Conservation (phyloP, 2,888 invertebrate genomes). For the Ophion costatus region DNA sequence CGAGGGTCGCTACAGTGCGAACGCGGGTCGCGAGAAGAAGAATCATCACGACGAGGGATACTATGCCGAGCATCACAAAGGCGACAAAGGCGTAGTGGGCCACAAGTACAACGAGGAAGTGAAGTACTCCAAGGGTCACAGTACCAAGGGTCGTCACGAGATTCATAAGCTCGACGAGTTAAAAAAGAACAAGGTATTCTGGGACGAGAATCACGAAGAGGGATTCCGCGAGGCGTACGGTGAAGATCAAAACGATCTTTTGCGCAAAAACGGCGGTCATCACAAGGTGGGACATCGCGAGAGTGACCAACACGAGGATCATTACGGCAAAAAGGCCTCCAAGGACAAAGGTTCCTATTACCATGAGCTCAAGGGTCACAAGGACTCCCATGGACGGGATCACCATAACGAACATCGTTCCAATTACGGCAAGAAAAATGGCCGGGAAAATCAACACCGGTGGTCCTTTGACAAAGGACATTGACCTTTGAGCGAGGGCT, state of each 20-base stretch:
- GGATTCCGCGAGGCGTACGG: conserved; percentile 93
- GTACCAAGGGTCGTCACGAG: conserved; percentile 91
- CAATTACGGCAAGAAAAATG: conserved; percentile 86
- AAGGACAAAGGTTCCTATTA: conserved; percentile 88
- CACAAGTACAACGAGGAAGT: conserved; percentile 92
- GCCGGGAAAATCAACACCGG: conserved; percentile 85
- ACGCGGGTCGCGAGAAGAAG: conserved; percentile 87
- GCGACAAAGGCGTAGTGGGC: conserved; percentile 91
- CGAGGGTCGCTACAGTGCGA: conserved; percentile 87
- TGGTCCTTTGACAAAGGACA: conserved; percentile 81
- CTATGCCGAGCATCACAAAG: conserved; percentile 87
- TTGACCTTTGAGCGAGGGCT: conserved; percentile 54
- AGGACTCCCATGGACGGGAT: conserved; percentile 87
- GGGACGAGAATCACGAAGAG: conserved; percentile 88
- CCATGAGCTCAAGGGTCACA: conserved; percentile 87
- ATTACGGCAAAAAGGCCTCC: conserved; percentile 90
- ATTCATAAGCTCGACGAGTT: conserved; percentile 89
- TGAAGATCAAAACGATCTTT: conserved; percentile 88
- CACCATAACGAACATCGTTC: conserved; percentile 86
- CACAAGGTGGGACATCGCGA: conserved; percentile 87
- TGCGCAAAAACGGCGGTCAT: conserved; percentile 87
- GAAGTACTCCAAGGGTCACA: conserved; percentile 92
- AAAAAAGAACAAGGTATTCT: conserved; percentile 91
- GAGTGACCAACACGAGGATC: conserved; percentile 87
- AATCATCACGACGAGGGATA: conserved; percentile 88